phyloP scores from a whole-genome alignment of 2,113 vertebrate genomes.

The Bostrychus sinensis region DNA sequence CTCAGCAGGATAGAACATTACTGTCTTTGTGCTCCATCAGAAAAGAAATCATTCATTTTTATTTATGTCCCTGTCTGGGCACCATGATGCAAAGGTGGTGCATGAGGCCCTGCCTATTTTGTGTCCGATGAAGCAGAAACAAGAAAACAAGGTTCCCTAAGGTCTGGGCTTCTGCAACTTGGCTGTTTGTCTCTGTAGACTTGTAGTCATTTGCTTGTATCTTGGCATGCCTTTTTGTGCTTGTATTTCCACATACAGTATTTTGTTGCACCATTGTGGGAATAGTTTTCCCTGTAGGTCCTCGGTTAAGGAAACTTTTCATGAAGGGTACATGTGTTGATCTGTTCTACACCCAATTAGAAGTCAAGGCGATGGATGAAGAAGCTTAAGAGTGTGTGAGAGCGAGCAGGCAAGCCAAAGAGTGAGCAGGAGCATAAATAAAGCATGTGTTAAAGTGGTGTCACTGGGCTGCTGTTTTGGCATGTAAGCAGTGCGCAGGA shows the following conservation, averaged over 20 bases:
- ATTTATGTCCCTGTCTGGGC: conserved; percentile 51
- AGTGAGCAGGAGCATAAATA: conserved; percentile 61
- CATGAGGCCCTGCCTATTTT: conserved; percentile 38
- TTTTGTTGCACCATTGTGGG: not conserved
- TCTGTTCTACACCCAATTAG: conserved; percentile 35
- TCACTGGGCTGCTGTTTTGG: conserved; percentile 70
- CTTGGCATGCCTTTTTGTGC: conserved; percentile 7
- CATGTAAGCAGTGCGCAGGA: conserved; percentile 55
- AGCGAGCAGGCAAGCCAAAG: not conserved
- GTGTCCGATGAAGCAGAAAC: conserved; percentile 46
- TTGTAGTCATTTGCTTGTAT: conserved; percentile 11
- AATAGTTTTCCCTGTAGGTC: conserved; percentile 2
- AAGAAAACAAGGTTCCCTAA: conserved; percentile 32
- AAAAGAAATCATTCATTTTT: conserved; percentile 63
- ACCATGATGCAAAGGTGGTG: conserved; percentile 31
- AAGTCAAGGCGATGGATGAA: conserved; percentile 44
- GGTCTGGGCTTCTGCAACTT: conserved; percentile 24
- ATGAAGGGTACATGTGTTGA: conserved; percentile 35
- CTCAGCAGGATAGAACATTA: conserved; percentile 65
- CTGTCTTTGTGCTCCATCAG: conserved; percentile 55
- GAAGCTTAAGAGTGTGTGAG: conserved; percentile 42
- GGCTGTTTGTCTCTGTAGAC: conserved; percentile 17
- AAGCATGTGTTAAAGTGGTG: conserved; percentile 71
- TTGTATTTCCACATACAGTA: conserved; percentile 5
- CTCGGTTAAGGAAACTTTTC: not conserved